Evolutionary conservation across 2,888 invertebrate genomes (phyloP).

Genomic region (Tipula unca): DNA sequence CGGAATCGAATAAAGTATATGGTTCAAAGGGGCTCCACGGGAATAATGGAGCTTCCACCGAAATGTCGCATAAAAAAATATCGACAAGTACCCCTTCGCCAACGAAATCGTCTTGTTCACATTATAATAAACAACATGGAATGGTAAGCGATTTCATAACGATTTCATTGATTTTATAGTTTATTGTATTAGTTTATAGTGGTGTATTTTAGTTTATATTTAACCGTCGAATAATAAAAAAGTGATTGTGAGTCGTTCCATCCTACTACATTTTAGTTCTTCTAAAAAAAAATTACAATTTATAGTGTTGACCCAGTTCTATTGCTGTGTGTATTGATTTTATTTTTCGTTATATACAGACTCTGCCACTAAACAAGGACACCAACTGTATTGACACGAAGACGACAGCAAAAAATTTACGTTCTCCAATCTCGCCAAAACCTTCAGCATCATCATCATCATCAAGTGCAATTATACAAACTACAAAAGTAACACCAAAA

Average conservation of each 20-base stretch:
- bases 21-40: background rate
- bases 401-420: background rate
- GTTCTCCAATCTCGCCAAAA: background rate
- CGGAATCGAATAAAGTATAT: background rate
- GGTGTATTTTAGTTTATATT: background rate
- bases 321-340: background rate
- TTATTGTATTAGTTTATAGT: background rate
- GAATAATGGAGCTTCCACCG: background rate
- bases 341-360: background rate
- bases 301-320: background rate
- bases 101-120: background rate
- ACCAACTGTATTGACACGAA: background rate
- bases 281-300: background rate
- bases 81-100: slow-evolving; percentile 8
- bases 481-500: slow-evolving; percentile 36
- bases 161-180: background rate
- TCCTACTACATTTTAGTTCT: background rate
- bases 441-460: background rate
- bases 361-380: background rate
- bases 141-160: slow-evolving; percentile 21
- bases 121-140: slow-evolving; percentile 20
- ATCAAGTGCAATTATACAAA: background rate
- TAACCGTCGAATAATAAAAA: background rate
- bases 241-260: background rate
- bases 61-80: background rate